These are phyloP conservation scores for Nipponacmea schrenckii DNA, from an alignment of 2,888 invertebrate species.

Conservation along the genomic window DNA sequence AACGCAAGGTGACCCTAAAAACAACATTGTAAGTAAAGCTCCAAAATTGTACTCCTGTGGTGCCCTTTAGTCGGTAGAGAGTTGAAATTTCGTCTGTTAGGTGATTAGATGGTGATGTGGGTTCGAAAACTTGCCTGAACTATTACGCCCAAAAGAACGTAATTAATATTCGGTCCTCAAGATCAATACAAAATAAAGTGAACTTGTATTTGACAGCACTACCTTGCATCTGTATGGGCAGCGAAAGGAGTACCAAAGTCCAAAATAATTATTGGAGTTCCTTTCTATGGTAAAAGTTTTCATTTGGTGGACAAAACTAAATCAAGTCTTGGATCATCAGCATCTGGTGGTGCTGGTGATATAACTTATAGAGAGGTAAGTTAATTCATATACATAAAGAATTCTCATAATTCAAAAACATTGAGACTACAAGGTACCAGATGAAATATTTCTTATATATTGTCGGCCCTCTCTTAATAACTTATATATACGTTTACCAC, in stretches of 20 bases:
- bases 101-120: no score
- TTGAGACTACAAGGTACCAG: no score
- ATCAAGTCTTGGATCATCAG: conserved; percentile 35
- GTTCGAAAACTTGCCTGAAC: no score
- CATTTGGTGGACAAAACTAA: conserved; percentile 76
- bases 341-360: conserved; percentile 31
- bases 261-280: conserved; percentile 92
- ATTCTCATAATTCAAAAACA: background rate
- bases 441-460: no score
- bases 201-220: conserved; percentile 27
- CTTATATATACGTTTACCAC: no score
- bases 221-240: conserved; percentile 32
- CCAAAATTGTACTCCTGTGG: no score
- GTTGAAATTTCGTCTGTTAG: no score
- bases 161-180: no score
- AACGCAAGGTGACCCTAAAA: background rate
- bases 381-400: background rate
- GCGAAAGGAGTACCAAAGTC: conserved; percentile 86
- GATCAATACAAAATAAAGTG: no score
- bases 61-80: no score
- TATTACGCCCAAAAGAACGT: no score
- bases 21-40: conserved; percentile 10
- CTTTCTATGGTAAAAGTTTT: conserved; percentile 91
- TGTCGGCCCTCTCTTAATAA: no score
- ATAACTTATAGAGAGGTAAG: conserved; percentile 46